Percentiles rank a stretch among this genome's conserved stretches.
Conservation (phyloP, 2,888 invertebrate genomes). For the Plagodis dolabraria region DNA sequence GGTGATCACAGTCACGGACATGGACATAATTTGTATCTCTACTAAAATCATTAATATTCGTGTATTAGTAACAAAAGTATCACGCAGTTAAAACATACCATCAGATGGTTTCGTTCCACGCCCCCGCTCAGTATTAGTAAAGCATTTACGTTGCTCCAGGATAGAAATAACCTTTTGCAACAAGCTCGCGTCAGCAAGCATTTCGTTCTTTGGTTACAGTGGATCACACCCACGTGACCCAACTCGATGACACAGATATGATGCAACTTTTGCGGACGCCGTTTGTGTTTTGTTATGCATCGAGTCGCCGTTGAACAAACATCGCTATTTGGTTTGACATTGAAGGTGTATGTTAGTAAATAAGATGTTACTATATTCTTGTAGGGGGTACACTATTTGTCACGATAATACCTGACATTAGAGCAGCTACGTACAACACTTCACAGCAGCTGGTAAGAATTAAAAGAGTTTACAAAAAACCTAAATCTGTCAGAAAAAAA, state of each 20-base stretch:
- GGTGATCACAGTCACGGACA: too few species aligned
- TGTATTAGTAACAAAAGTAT: too few species aligned
- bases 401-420: too few species aligned
- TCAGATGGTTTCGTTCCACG: neutral
- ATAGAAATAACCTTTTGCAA: conserved; percentile 17
- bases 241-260: conserved; percentile 31
- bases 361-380: too few species aligned
- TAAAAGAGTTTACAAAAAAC: too few species aligned
- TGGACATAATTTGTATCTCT: too few species aligned
- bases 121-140: neutral
- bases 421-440: neutral
- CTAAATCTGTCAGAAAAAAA: too few species aligned
- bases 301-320: conserved; percentile 4
- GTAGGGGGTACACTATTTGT: too few species aligned
- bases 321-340: conserved; percentile 2
- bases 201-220: conserved; percentile 26
- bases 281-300: conserved; percentile 8
- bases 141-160: neutral
- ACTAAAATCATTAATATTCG: too few species aligned
- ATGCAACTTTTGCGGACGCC: conserved; percentile 35
- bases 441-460: neutral
- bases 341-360: neutral
- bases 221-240: conserved; percentile 17
- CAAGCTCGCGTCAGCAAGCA: conserved; percentile 6
- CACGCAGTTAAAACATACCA: neutral